Evolutionary conservation across 2,888 invertebrate species (phyloP).

Genomic region (Callyntrura guangdongensis): DNA sequence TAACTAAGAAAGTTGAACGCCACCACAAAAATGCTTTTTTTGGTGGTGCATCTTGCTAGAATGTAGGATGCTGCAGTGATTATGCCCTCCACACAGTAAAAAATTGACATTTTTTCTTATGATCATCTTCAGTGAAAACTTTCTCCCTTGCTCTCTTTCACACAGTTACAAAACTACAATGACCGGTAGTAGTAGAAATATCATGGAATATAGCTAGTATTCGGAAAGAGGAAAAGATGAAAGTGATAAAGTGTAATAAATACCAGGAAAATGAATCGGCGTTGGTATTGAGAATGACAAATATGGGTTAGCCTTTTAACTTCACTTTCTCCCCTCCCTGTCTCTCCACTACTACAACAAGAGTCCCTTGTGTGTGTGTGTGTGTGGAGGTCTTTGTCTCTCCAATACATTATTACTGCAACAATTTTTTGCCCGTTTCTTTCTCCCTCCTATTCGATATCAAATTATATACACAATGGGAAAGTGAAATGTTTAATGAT

Average conservation of each 20-base stretch:
- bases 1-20: too few relatives aligned
- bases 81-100: too few relatives aligned
- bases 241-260: conserved; percentile 46
- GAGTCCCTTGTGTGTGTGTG: background rate
- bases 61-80: too few relatives aligned
- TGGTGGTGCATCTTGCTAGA: too few relatives aligned
- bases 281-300: conserved; percentile 73
- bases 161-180: background rate
- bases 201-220: background rate
- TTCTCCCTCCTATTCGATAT: background rate
- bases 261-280: conserved; percentile 65
- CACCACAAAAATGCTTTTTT: too few relatives aligned
- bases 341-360: too few relatives aligned
- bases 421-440: background rate
- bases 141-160: background rate
- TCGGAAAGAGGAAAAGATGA: conserved; percentile 13
- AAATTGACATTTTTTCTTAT: background rate
- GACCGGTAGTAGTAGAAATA: background rate
- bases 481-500: conserved; percentile 3
- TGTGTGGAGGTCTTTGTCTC: background rate
- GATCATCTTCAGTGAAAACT: background rate
- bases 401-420: background rate
- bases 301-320: conserved; percentile 61
- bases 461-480: conserved; percentile 2
- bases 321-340: background rate